Evolutionary conservation across 2,797 vertebrate species (phyloP), one percentile per base, ranked within the genome.

Genomic region (Podargus strigoides): DNA sequence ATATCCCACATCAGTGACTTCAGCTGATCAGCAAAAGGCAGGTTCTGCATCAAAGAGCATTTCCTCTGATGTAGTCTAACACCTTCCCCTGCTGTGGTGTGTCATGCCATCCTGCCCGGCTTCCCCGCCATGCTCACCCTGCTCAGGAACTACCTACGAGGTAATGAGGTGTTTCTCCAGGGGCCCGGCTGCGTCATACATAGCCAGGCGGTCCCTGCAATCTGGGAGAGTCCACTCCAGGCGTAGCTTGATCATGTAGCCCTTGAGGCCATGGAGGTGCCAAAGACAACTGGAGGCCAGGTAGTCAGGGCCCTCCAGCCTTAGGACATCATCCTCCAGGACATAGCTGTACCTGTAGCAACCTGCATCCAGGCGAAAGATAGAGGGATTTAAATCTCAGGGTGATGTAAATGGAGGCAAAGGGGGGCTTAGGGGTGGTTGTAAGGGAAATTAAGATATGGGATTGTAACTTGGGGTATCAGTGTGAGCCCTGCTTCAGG

Each of bases 151-250:
- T 93, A 98, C 99, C 98, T 98, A 99, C 99, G 98, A 99, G 89
- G 99, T 99, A 97, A 99, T 98, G 92, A 99, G 98, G 26, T 94
- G 96, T 16, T 96, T 91, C 53, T 98, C 98, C 10, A 98, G 87
- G 4, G 99, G 99, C 7, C 98, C 98, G 0, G 98, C 96, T 2
- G 97, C 93, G 0, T 99, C 97, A 4, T 99, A 99, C 97, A 99
- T 98, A 22, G 98, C 97, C 96, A 99, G 97, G n/a, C 98, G 97
- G 96, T 99, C 99, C 30, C 98, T 94, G 96, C 99, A 99, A 86
- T 99, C 98, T 0, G 98, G 91, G 46, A 98, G 98, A 21, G 97
- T 98, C 99, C 99, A 99, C 95, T 99, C 98, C 67, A 99, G 97
- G 39, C 70, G 97, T 10, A 99, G 98, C 96, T 98, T 98, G 94